Conservation (phyloP, 1,140 invertebrate genomes). For the Pseudomyrmex sp. region DNA sequence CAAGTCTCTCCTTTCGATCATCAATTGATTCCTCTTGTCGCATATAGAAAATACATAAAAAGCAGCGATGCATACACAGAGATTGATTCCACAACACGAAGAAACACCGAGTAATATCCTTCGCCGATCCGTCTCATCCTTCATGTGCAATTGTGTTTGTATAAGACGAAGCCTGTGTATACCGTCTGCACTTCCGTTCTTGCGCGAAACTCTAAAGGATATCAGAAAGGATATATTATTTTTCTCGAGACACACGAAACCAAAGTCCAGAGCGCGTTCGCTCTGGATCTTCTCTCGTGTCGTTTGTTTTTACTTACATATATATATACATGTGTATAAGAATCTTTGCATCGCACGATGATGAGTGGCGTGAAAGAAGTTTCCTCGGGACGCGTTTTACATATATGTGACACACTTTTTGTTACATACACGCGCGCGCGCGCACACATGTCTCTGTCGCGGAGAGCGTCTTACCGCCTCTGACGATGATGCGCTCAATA, state of each 20-base stretch:
- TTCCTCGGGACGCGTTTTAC: constrained; percentile 47
- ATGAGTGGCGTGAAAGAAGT: constrained; percentile 62
- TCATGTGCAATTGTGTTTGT: too few relatives aligned
- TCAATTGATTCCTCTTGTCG: too few relatives aligned
- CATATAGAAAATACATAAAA: too few relatives aligned
- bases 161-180: too few relatives aligned
- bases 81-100: too few relatives aligned
- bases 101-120: too few relatives aligned
- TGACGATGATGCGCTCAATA: constrained; percentile 55
- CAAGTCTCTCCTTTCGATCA: too few relatives aligned
- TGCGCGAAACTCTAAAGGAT: background rate
- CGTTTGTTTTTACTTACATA: constrained; percentile 11
- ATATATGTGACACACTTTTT: too few relatives aligned
- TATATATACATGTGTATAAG: background rate
- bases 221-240: background rate
- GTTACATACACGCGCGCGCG: constrained; percentile 5
- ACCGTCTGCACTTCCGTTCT: too few relatives aligned
- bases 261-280: background rate
- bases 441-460: constrained; percentile 4
- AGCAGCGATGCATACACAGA: too few relatives aligned
- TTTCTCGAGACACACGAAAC: constrained; percentile 17
- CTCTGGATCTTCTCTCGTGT: constrained; percentile 13
- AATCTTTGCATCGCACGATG: constrained; percentile 55
- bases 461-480: constrained; percentile 19
- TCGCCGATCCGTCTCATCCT: too few relatives aligned